Evolutionary conservation across 2,888 invertebrate genomes (phyloP).

Genomic region (Sphaerophoria taeniata): DNA sequence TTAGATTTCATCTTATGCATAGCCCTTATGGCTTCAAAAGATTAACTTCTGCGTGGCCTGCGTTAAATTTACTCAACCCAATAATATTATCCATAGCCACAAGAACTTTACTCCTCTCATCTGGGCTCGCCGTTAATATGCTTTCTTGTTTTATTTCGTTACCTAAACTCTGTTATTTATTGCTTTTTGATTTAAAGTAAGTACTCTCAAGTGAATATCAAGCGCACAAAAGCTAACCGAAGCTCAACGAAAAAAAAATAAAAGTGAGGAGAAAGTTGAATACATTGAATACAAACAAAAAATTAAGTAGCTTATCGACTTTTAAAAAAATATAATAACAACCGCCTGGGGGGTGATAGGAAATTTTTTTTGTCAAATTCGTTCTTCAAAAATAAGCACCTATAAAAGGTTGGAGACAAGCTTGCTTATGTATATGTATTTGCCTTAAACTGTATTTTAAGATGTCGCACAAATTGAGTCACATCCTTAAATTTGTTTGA

Average conservation of each 20-base stretch:
- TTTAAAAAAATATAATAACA: conserved; percentile 64
- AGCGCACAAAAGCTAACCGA: conserved; percentile 49
- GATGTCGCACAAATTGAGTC: too few relatives aligned
- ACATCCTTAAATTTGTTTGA: too few relatives aligned
- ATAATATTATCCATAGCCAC: conserved; percentile 5
- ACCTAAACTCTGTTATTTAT: conserved; percentile 60
- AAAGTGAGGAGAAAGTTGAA: conserved; percentile 21
- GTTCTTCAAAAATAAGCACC: background rate
- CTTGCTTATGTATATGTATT: too few relatives aligned
- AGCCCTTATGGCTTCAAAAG: background rate
- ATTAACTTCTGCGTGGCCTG: background rate
- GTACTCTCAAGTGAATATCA: conserved; percentile 69
- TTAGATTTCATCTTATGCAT: background rate
- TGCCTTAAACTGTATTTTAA: too few relatives aligned
- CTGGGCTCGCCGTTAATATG: conserved; percentile 1
- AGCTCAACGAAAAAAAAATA: conserved; percentile 16
- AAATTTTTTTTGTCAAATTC: conserved; percentile 8
- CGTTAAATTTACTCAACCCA: background rate
- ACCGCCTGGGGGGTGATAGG: conserved; percentile 62
- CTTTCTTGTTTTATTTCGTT: conserved; percentile 61
- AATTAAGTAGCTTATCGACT: conserved; percentile 61
- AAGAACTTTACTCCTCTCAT: background rate
- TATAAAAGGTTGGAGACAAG: too few relatives aligned
- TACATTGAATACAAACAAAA: conserved; percentile 57
- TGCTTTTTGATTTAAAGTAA: conserved; percentile 62